Evolutionary conservation across 2,888 invertebrate genomes (phyloP).

Genomic region (Aphrophora alni): DNA sequence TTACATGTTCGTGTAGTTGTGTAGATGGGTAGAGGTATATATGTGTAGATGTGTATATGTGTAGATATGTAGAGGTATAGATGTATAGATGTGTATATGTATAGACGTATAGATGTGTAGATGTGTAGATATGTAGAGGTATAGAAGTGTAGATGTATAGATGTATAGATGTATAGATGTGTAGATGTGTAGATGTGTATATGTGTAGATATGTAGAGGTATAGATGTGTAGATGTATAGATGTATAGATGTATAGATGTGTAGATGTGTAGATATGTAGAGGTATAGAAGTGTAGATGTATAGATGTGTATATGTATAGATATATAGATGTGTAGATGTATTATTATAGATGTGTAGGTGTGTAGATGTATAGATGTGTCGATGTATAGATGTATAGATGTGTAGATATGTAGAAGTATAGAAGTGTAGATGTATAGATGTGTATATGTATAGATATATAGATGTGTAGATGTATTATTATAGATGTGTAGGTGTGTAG

Average conservation of each 20-base stretch:
- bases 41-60: too few relatives aligned
- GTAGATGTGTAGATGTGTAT: neutral
- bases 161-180: neutral
- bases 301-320: neutral
- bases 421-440: neutral
- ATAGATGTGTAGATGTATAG: neutral
- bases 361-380: neutral
- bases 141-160: neutral
- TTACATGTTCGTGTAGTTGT: neutral
- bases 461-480: neutral
- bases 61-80: neutral
- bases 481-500: neutral
- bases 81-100: too few relatives aligned
- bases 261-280: too few relatives aligned
- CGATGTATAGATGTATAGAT: too few relatives aligned
- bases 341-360: neutral
- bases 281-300: neutral
- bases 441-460: neutral
- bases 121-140: too few relatives aligned
- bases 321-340: neutral
- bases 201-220: neutral
- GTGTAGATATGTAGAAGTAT: neutral
- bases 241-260: too few relatives aligned
- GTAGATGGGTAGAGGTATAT: neutral
- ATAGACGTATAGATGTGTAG: neutral